Base-by-base conservation (phyloP, 2,797 vertebrate species). In the Crocidura indochinensis region DNA sequence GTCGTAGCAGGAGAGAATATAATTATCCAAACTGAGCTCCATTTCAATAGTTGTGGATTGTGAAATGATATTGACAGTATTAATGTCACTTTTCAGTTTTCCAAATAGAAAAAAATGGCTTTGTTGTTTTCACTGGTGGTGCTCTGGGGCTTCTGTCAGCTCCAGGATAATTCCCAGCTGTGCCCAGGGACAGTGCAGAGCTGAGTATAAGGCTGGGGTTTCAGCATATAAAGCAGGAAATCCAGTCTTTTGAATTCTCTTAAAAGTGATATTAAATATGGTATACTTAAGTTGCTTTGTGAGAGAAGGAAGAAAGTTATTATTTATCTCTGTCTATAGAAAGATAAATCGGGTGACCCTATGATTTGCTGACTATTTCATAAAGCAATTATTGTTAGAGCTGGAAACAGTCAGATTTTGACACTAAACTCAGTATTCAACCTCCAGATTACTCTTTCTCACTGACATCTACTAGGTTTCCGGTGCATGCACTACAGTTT, bases 11-110 rank as follows among this genome's bases (percentile, higher is more conserved):
- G 20, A 93, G 11, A 51, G 47, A 79, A 94, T 94, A 91, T 91
- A 81, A 94, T 89, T 92, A 81, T 92, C 93, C 51, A 88, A 79
- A 51, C 72, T 92, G 85, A 90, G 92, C 65, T 91, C 51, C 38
- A 88, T 44, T 71, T 91, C 73, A 72, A 44, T 74, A 8, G 44
- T 92, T 90, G 77, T 68, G 86, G 84, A 81, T 47, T 83, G 71
- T 78, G 75, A 91, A 95, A 93, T 74, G 71, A 71, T 92, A 71
- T 69, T 68, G 87, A 90, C 93, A 86, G 88, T 64, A 56, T 76
- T 93, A 87, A 91, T 92, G 82, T 90, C 62, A 79, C 82, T 93
- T 95, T 65, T 96, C 91, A 91, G 88, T 86, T 92, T 93, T 91
- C 75, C 49, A 84, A 93, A 94, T 85, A 94, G 95, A 95, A 60